A percentile compares a stretch with the other conserved stretches of the same genome.
Evolutionary conservation across 2,888 invertebrate genomes (phyloP).

Genomic region (Eristalinus sepulchralis): DNA sequence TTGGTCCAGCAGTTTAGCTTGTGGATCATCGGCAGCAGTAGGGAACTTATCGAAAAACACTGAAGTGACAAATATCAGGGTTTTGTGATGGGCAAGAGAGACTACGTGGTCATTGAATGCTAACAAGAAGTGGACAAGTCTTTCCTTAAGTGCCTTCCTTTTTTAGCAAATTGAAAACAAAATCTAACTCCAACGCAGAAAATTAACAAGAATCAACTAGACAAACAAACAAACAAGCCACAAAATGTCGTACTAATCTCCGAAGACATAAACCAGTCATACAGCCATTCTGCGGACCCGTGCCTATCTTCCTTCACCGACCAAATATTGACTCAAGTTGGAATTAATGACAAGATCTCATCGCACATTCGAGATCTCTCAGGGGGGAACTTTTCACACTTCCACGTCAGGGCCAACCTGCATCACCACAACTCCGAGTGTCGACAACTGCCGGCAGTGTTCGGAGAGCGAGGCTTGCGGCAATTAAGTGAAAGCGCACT

Average conservation of each 20-base stretch:
- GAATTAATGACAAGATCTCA: slow-evolving; percentile 23
- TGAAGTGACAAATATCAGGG: too few relatives aligned
- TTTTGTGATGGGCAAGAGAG: too few relatives aligned
- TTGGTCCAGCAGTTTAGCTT: too few relatives aligned
- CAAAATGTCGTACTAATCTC: not conserved
- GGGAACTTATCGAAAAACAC: too few relatives aligned
- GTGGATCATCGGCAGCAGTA: too few relatives aligned
- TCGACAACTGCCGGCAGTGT: not conserved
- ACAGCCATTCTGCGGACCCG: not conserved
- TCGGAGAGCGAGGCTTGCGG: not conserved
- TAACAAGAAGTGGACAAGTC: too few relatives aligned
- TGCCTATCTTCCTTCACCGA: not conserved
- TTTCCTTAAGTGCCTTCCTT: too few relatives aligned
- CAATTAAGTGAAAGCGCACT: slow-evolving; percentile 26
- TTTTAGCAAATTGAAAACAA: too few relatives aligned
- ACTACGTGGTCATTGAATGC: too few relatives aligned
- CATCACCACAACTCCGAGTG: not conserved
- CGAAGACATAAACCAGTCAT: not conserved
- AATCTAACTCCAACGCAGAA: too few relatives aligned
- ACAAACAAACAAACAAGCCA: not conserved
- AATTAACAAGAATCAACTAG: not conserved
- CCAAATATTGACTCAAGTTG: slow-evolving; percentile 49
- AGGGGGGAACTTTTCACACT: not conserved
- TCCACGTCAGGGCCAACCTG: not conserved
- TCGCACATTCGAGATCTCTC: not conserved